A percentile compares a stretch with the other conserved stretches of the same genome.
Evolutionary conservation across 1,140 invertebrate genomes (phyloP).

Genomic region (Drosophila sproati): DNA sequence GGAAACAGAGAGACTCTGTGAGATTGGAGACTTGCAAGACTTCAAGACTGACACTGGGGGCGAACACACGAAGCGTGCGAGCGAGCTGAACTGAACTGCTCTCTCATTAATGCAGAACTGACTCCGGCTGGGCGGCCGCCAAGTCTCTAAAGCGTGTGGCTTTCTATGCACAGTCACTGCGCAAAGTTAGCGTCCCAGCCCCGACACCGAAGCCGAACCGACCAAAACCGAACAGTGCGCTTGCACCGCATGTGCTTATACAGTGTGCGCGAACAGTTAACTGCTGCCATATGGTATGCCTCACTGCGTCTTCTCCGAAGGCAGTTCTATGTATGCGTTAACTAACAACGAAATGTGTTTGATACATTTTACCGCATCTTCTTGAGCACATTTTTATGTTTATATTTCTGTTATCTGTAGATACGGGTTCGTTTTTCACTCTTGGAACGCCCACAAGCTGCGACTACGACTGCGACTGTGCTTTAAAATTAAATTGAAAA

Average conservation of each 20-base stretch:
- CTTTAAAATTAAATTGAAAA: conserved; percentile 38
- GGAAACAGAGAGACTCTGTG: background rate
- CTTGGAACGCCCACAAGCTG: conserved; percentile 37
- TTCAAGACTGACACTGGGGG: conserved; percentile 28
- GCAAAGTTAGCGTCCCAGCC: conserved; percentile 56
- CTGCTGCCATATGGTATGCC: conserved; percentile 23
- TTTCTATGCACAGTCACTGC: conserved; percentile 75
- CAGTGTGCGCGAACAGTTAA: background rate
- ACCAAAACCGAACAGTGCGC: conserved; percentile 7
- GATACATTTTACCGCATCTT: conserved; percentile 22
- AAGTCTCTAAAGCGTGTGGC: conserved; percentile 67
- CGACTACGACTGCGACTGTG: background rate
- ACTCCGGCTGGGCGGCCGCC: conserved; percentile 58
- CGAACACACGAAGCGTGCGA: conserved; percentile 74
- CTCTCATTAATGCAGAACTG: conserved; percentile 84
- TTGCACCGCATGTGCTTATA: background rate
- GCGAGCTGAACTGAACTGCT: conserved; percentile 71
- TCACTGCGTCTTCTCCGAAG: conserved; percentile 20
- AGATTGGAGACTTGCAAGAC: background rate
- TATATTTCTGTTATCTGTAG: conserved; percentile 1
- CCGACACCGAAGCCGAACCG: conserved; percentile 25
- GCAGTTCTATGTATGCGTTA: background rate
- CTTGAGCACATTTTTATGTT: conserved; percentile 23
- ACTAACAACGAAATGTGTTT: background rate
- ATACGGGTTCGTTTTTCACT: conserved; percentile 13